Conservation (phyloP, 2,113 vertebrate genomes). For the Boleophthalmus pectinirostris region DNA sequence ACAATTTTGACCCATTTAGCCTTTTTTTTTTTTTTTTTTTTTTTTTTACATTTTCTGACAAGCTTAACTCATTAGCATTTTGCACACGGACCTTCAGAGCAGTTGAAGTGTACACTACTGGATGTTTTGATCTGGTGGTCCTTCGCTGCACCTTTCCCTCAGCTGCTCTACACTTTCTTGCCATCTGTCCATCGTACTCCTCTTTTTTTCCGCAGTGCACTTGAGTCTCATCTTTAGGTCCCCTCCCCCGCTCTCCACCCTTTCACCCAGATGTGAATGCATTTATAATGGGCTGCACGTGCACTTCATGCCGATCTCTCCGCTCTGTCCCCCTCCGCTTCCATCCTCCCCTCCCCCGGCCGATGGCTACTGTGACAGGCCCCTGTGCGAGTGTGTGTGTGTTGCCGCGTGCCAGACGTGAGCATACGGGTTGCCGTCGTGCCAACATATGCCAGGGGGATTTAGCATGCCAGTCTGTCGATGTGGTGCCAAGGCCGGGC, state of each 20-base stretch:
- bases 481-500: constrained; percentile 58
- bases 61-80: constrained; percentile 11
- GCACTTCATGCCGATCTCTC: constrained; percentile 64
- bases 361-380: constrained; percentile 64
- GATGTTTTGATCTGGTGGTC: constrained; percentile 27
- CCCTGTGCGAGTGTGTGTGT: constrained; percentile 33
- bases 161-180: constrained; percentile 28
- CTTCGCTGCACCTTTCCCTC: constrained; percentile 15
- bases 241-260: constrained; percentile 58
- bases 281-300: constrained; percentile 77
- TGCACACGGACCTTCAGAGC: neutral
- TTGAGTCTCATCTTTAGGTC: constrained; percentile 44
- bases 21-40: neutral
- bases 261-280: constrained; percentile 78
- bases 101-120: constrained; percentile 16
- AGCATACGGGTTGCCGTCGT: constrained; percentile 70
- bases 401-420: constrained; percentile 55
- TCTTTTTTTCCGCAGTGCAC: constrained; percentile 39
- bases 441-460: constrained; percentile 76
- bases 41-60: neutral
- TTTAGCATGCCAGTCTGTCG: constrained; percentile 65
- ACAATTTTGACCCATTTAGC: constrained; percentile 43
- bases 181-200: constrained; percentile 46
- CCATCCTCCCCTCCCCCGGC: constrained; percentile 41
- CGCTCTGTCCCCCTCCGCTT: constrained; percentile 13